Conservation (phyloP, 2,888 invertebrate genomes). For the Zygogramma bicolorata region DNA sequence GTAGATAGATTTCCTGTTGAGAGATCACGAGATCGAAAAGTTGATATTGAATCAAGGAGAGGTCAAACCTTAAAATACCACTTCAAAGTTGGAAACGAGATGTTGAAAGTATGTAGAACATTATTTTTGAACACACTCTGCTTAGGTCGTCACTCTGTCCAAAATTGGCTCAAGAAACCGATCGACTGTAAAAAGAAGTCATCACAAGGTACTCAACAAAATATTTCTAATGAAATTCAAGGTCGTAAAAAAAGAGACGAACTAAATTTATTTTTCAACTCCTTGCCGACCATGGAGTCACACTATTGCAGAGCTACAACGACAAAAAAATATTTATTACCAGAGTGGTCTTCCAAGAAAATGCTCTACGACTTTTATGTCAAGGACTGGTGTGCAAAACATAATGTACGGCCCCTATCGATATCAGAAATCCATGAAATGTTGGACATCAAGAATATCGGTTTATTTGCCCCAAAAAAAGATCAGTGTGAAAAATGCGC, state of each 20-base stretch:
- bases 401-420: constrained; percentile 25
- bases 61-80: neutral
- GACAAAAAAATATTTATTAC: constrained; percentile 36
- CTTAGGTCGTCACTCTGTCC: neutral
- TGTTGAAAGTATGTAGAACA: neutral
- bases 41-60: neutral
- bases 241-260: neutral
- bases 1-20: too few relatives aligned
- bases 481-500: constrained; percentile 47
- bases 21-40: too few relatives aligned
- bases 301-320: constrained; percentile 38
- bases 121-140: neutral
- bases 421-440: constrained; percentile 32
- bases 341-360: constrained; percentile 37
- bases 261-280: constrained; percentile 20
- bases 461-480: constrained; percentile 47
- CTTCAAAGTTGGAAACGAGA: neutral
- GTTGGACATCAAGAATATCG: constrained; percentile 33
- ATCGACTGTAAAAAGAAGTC: neutral
- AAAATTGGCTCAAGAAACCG: neutral
- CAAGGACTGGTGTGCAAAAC: constrained; percentile 33
- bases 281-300: constrained; percentile 36
- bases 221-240: neutral
- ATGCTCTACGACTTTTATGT: too few relatives aligned
- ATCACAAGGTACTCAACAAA: too few relatives aligned